Evolutionary conservation across 2,113 vertebrate species (phyloP), one percentile per base, ranked within the genome.

Genomic region (Ramphastos sulfuratus): DNA sequence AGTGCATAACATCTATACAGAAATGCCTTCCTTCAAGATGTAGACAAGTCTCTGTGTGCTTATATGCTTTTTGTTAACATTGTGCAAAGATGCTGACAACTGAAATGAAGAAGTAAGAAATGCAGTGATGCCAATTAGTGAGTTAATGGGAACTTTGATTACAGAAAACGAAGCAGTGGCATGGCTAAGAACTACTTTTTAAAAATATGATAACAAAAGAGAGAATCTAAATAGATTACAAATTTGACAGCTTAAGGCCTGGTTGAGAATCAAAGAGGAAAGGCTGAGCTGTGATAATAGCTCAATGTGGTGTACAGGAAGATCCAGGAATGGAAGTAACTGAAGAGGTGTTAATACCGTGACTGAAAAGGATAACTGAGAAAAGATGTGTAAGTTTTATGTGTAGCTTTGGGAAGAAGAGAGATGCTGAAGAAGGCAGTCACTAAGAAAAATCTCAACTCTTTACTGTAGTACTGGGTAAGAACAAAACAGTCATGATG

Each of bases 31-130:
- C 60, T 76, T 81, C 25, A 39, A 64, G 44, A 33, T 19, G 10
- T 55, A 24, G 42, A 17, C 4, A 71, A 52, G 17, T 0, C 0
- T 66, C 39, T 15, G 3, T n/a, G 27, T 42, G 19, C 33, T 5
- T 23, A 7, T 1, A 1, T 50, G 3, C 1, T 33, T 69, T 78
- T 75, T 75, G 19, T 76, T 76, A 80, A 28, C 2, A 1, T 24
- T 70, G 24, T 69, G 23, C 9, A 39, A 74, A 67, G 37, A 19
- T 21, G 18, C 67, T 77, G 46, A 60, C 76, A 92, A 52, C 18
- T 42, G 31, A 73, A 76, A 55, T 20, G 19, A 28, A 7, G 23
- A 52, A 21, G 10, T 61, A 50, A 76, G 39, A 70, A 83, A 65
- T 27, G 14, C 28, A 48, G 13, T 52, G 30, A 70, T 83, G 28